phyloP scores from a whole-genome alignment of 2,797 vertebrate genomes.

The Acipenser oxyrinchus region DNA sequence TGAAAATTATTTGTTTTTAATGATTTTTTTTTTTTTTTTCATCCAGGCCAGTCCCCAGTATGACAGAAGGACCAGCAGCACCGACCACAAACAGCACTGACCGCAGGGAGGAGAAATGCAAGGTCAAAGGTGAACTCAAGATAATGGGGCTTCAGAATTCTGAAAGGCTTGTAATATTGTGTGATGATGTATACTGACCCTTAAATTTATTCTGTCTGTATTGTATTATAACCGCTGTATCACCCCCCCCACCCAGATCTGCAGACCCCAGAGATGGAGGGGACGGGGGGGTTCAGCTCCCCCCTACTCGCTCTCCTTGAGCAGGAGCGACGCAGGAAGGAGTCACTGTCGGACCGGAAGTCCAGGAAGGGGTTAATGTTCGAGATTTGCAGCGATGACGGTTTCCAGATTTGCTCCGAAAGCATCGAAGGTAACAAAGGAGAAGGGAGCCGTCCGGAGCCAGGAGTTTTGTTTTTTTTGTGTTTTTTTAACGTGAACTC shows the following conservation, averaged over 20 bases:
- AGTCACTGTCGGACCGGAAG: slow-evolving; percentile 68
- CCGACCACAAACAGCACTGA: slow-evolving; percentile 36
- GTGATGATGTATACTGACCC: not conserved
- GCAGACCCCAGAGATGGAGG: slow-evolving; percentile 47
- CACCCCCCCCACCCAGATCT: slow-evolving; percentile 40
- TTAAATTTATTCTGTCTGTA: not conserved
- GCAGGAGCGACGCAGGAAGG: slow-evolving; percentile 74
- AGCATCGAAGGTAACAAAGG: slow-evolving; percentile 83
- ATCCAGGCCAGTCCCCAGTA: slow-evolving; percentile 2
- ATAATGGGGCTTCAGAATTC: not conserved
- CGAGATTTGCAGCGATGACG: slow-evolving; percentile 96
- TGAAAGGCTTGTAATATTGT: not conserved
- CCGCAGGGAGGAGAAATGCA: slow-evolving; percentile 42
- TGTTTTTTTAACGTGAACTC: not conserved
- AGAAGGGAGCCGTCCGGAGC: not conserved
- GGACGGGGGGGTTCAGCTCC: slow-evolving; percentile 59
- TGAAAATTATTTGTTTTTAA: too few relatives aligned
- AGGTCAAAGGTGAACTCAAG: slow-evolving; percentile 29
- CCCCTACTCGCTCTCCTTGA: slow-evolving; percentile 69
- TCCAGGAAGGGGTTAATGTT: slow-evolving; percentile 93
- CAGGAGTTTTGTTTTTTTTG: too few relatives aligned
- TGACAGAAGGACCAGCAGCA: slow-evolving; percentile 33
- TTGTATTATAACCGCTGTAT: not conserved
- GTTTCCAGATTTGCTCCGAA: slow-evolving; percentile 93
- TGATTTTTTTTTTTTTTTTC: not conserved